Base-by-base conservation (phyloP, 2,888 invertebrate genomes). In the Heterodera filipjevi region DNA sequence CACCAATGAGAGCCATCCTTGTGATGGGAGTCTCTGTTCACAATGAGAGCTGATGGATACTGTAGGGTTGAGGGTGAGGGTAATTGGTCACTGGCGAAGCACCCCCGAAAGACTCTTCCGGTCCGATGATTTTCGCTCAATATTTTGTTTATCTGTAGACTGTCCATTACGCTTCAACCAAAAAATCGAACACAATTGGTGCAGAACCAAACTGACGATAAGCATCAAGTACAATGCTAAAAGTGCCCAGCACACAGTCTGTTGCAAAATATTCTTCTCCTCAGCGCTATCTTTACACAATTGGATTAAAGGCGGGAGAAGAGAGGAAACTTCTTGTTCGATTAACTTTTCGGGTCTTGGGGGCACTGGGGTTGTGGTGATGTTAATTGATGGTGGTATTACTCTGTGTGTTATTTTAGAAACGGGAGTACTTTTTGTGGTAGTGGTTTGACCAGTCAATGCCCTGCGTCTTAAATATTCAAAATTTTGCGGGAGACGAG, bases 31-130 rank as follows among this genome's bases (percentile, higher is more conserved):
- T 76, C 77, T 3, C 59, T 6, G 53, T 77, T 77, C 5, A 76
- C 32, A 77, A 76, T 19, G 14, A 59, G 32, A 2, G 76, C 76
- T 16, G 70, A 32, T n/a, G 76, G 76, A 32, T 68, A 76, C 22
- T 71, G 10, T 1, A 64, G 27, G 3, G 32, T 10, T 1, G 0
- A 8, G 3, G n/a, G n/a, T 33, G 27, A 14, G 10, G 76, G 76
- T 14, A 76, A 32, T 27, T 35, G 22, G 16, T 76, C 70, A 76
- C 76, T 39, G 32, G 76, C 30, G 44, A 76, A 71, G 3, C 76
- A 76, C 14, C 76, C 76, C 35, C 39, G 53, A 71, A 64, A 73
- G n/a, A 72, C 46, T 72, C 22, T 14, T 0, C n/a, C 46, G 16
- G 72, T 72, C 16, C 19, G 32, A n/a, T 35, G 35, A 32, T 76